phyloP scores from a whole-genome alignment of 2,888 invertebrate species.

The Empis livida region DNA sequence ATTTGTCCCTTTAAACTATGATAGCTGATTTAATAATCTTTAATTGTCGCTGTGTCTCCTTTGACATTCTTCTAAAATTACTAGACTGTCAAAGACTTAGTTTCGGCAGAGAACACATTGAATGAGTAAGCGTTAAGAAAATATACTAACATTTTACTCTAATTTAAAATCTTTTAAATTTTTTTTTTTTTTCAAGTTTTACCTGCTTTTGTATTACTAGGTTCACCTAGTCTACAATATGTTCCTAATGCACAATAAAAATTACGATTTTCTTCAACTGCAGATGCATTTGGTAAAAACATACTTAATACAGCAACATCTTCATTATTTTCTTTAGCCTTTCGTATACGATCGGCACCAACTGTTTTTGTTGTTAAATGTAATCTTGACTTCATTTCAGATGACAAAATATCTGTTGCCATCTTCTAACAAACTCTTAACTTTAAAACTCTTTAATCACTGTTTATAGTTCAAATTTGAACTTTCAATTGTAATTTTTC shows the following conservation, averaged over 20 bases:
- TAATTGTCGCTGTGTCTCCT: too few species aligned
- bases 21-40: too few species aligned
- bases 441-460: too few species aligned
- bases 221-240: constrained; percentile 64
- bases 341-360: constrained; percentile 67
- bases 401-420: constrained; percentile 67
- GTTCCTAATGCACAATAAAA: constrained; percentile 67
- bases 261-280: constrained; percentile 53
- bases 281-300: constrained; percentile 55
- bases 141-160: too few species aligned
- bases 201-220: constrained; percentile 70
- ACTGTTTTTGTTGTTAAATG: constrained; percentile 66
- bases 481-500: too few species aligned
- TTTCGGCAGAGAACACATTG: too few species aligned
- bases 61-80: too few species aligned
- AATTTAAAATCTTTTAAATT: neutral
- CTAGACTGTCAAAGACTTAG: too few species aligned
- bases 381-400: constrained; percentile 59
- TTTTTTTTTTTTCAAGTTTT: constrained; percentile 17
- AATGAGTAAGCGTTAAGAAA: too few species aligned
- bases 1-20: too few species aligned
- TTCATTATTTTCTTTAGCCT: constrained; percentile 71
- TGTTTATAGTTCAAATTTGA: too few species aligned
- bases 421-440: constrained; percentile 27
- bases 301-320: constrained; percentile 78